Evolutionary conservation across 1,140 invertebrate species (phyloP), one percentile per base, ranked within the genome.

Genomic region (Eumaeus atala): DNA sequence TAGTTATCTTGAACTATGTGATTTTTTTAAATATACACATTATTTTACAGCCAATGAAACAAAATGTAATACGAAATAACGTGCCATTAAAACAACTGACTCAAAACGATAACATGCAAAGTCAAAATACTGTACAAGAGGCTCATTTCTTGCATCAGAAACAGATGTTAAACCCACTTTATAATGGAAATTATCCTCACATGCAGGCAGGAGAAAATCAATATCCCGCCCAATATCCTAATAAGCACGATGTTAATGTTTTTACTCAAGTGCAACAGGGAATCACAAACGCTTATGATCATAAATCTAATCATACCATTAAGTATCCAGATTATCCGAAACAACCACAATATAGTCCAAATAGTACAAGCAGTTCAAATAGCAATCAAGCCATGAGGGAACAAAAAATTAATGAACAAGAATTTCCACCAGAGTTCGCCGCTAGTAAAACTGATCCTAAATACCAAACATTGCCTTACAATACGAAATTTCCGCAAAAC

Each of bases 401-500:
- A 56, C 62, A 74, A n/a, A 87, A 84, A 74, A 84, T 83, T 51
- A 86, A 83, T 58, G 84, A 89, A 66, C 87, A 88, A 72, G 87
- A 88, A 67, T 88, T 88, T 62, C 70, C 84, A 11, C 87, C 87
- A 28, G 87, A 88, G 64, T 88, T 88, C 58, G 87, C 84, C 47
- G 85, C 83, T n/a, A 94, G 92, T 66, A 97, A 97, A 84, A 94
- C 93, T 48, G 95, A 97, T 81, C 95, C 95, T 0, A 97, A 97
- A 84, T 97, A 97, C 89, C 96, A 98, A 87, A 96, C 95, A 14
- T 89, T 97, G 74, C 96, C 96, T 47, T 95, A 95, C 76, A 96
- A 95, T 65, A 94, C 94, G 7, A 95, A 96, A 82, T 95, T 95
- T 72, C 91, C 92, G 8, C 91, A 84, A 50, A 89, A 83, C 28